A percentile compares a stretch with the other conserved stretches of the same genome.
Evolutionary conservation across 2,888 invertebrate genomes (phyloP).

Genomic region (Gymnosoma rotundatum): DNA sequence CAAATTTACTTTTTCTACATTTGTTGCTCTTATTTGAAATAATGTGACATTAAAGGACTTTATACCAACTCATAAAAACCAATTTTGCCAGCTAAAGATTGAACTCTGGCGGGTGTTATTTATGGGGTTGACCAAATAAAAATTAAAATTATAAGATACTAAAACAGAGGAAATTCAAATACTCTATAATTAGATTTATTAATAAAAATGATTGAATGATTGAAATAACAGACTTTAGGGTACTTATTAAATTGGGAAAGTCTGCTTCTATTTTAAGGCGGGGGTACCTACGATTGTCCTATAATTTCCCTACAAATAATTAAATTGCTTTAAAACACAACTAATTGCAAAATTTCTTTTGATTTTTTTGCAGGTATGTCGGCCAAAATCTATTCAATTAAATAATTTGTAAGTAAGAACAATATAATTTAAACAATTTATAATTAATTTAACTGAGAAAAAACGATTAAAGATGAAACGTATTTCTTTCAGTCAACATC

Average conservation of each 20-base stretch:
- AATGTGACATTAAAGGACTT: conserved; percentile 9
- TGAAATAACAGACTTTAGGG: too few relatives aligned
- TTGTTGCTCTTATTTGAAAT: not conserved
- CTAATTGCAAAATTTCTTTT: not conserved
- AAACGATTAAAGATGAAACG: not conserved
- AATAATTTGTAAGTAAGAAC: conserved; percentile 2
- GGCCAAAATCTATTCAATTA: not conserved
- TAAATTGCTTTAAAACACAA: too few relatives aligned
- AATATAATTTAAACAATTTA: not conserved
- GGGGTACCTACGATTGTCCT: too few relatives aligned
- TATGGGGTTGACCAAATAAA: too few relatives aligned
- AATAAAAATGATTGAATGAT: too few relatives aligned
- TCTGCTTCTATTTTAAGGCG: too few relatives aligned
- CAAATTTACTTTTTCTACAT: conserved; percentile 1
- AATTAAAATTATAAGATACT: too few relatives aligned
- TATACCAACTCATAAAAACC: not conserved
- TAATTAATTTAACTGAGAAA: not conserved
- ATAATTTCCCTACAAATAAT: too few relatives aligned
- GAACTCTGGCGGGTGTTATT: too few relatives aligned
- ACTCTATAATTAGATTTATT: too few relatives aligned
- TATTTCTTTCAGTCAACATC: not conserved
- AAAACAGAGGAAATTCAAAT: too few relatives aligned
- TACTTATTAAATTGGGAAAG: too few relatives aligned
- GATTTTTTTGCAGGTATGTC: conserved; percentile 45
- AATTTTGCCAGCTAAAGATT: not conserved